Percentiles rank a stretch among this genome's conserved stretches.
Evolutionary conservation across 2,888 invertebrate species (phyloP).

Genomic region (Ormyrus rosae): DNA sequence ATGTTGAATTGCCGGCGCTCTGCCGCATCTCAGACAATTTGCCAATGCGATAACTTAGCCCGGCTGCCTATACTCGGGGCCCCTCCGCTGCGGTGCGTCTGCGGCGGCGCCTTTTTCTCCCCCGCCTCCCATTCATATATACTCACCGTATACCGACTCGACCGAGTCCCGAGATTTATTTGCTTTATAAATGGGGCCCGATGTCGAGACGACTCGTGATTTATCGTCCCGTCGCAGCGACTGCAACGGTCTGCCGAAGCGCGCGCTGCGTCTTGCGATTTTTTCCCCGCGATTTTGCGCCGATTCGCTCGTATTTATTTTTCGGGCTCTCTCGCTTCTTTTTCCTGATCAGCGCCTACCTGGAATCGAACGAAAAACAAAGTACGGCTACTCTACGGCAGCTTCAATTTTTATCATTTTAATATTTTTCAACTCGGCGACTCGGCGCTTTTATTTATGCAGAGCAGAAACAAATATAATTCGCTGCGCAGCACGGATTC

Average conservation of each 20-base stretch:
- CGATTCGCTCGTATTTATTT: too few relatives aligned
- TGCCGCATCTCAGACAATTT: slow-evolving; percentile 63
- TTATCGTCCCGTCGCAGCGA: slow-evolving; percentile 62
- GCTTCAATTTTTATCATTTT: too few relatives aligned
- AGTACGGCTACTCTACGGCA: too few relatives aligned
- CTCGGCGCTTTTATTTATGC: too few relatives aligned
- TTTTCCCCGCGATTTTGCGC: too few relatives aligned
- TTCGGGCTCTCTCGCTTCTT: too few relatives aligned
- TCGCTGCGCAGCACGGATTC: neutral
- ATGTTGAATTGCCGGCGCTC: slow-evolving; percentile 44
- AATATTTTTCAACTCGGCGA: too few relatives aligned
- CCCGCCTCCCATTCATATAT: neutral
- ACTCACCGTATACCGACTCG: neutral
- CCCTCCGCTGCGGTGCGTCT: slow-evolving; percentile 27
- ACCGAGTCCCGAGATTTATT: slow-evolving; percentile 58
- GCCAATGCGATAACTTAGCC: slow-evolving; percentile 61
- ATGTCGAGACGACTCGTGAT: slow-evolving; percentile 62
- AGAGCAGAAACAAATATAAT: too few relatives aligned
- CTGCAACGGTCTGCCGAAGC: neutral
- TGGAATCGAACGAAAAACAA: too few relatives aligned
- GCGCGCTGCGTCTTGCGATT: too few relatives aligned
- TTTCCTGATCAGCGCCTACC: too few relatives aligned
- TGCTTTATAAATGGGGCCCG: slow-evolving; percentile 67
- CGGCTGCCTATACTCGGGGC: slow-evolving; percentile 33
- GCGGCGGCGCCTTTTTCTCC: neutral